A percentile compares a stretch with the other conserved stretches of the same genome.
Evolutionary conservation across 1,140 invertebrate species (phyloP).

Genomic region (Pseudomyrmex gracilis): DNA sequence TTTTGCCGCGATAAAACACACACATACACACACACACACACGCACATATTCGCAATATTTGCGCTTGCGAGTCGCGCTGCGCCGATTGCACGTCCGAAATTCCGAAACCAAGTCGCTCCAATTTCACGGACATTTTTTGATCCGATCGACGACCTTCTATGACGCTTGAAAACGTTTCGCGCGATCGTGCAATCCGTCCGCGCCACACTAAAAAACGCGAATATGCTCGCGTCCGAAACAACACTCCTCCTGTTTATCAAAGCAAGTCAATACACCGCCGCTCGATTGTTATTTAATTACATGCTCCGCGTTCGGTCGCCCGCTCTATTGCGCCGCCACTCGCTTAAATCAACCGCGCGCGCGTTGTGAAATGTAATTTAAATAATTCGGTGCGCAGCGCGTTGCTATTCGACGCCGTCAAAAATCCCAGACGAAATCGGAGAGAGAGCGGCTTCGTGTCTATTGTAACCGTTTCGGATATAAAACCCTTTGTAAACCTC

Average conservation of each 20-base stretch:
- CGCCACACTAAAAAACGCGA: slow-evolving; percentile 9
- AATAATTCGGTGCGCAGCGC: slow-evolving; percentile 4
- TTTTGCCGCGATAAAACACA: neutral
- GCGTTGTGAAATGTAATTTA: slow-evolving; percentile 30
- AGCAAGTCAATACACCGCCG: neutral
- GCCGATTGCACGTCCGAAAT: slow-evolving; percentile 24
- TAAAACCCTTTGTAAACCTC: neutral
- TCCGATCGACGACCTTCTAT: slow-evolving; percentile 36
- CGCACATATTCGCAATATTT: neutral
- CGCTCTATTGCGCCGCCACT: too few species aligned
- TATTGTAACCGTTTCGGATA: neutral
- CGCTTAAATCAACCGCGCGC: slow-evolving; percentile 2
- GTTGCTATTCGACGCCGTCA: neutral
- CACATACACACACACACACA: neutral
- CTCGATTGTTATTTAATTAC: slow-evolving; percentile 14
- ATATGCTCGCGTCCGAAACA: slow-evolving; percentile 21
- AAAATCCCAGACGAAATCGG: slow-evolving; percentile 6
- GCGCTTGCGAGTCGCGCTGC: neutral
- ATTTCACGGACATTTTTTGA: slow-evolving; percentile 54
- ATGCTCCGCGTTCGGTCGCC: neutral
- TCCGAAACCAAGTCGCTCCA: slow-evolving; percentile 29
- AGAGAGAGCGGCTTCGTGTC: neutral
- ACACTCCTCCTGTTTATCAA: slow-evolving; percentile 29
- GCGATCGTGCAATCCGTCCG: neutral
- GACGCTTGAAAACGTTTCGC: slow-evolving; percentile 45